phyloP scores from a whole-genome alignment of 2,888 invertebrate genomes.

The Platycnemis pennipes region DNA sequence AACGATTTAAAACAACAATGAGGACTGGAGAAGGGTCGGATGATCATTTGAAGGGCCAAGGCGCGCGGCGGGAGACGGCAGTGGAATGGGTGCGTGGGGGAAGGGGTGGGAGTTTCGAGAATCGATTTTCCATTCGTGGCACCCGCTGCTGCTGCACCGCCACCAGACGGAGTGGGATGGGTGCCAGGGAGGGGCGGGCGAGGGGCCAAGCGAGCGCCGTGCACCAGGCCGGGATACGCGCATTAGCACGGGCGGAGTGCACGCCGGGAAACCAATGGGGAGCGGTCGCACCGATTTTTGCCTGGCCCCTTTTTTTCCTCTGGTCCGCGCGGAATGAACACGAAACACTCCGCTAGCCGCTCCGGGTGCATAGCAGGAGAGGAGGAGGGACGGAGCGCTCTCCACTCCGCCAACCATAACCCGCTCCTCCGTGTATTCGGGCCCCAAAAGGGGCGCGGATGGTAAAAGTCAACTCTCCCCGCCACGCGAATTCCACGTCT shows the following conservation, averaged over 20 bases:
- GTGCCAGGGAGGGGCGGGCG: not conserved
- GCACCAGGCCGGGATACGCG: not conserved
- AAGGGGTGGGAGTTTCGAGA: slow-evolving; percentile 19
- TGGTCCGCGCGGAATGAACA: not conserved
- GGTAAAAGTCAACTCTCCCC: no score
- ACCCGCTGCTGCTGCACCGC: slow-evolving; percentile 50
- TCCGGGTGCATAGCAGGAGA: no score
- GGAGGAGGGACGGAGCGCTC: no score
- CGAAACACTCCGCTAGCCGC: not conserved
- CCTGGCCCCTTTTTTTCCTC: slow-evolving; percentile 4
- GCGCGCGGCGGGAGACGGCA: not conserved
- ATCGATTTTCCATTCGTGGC: slow-evolving; percentile 45
- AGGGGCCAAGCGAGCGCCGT: not conserved
- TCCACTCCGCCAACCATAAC: no score
- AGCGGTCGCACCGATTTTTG: not conserved
- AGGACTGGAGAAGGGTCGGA: not conserved
- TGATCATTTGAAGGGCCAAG: not conserved
- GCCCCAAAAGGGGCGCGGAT: no score
- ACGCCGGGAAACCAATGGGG: not conserved
- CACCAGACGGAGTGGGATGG: slow-evolving; percentile 1
- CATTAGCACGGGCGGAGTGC: no score
- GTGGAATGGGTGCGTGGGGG: not conserved
- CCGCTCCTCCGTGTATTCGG: no score
- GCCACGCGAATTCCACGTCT: no score
- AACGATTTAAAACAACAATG: slow-evolving; percentile 37